Conservation (phyloP, 2,888 invertebrate species). For the Autographa gamma region DNA sequence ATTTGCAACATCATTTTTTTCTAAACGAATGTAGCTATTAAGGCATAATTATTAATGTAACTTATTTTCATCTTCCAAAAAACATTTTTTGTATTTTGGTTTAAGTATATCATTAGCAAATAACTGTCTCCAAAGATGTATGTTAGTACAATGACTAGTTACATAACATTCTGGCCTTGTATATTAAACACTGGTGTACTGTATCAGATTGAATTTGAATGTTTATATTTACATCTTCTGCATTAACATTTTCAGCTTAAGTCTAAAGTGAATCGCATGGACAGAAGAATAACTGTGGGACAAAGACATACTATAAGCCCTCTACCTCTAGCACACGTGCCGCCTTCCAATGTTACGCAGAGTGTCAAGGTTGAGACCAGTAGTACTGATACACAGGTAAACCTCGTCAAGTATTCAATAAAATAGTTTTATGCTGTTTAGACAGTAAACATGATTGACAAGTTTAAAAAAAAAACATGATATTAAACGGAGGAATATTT, state of each 20-base stretch:
- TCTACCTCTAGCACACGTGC: slow-evolving; percentile 67
- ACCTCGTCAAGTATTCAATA: not conserved
- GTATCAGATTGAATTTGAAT: not conserved
- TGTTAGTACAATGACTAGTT: not conserved
- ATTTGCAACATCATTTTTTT: too few species aligned
- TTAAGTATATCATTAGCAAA: not conserved
- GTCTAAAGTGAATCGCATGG: slow-evolving; percentile 91
- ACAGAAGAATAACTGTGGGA: slow-evolving; percentile 86
- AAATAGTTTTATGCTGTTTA: not conserved
- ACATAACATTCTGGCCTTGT: not conserved
- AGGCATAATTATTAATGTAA: too few species aligned
- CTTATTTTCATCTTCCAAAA: too few species aligned
- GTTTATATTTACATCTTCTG: slow-evolving; percentile 23
- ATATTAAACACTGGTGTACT: slow-evolving; percentile 5
- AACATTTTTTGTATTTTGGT: too few species aligned
- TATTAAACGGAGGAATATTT: too few species aligned
- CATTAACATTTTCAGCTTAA: slow-evolving; percentile 87
- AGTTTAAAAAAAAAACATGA: too few species aligned
- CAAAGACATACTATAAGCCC: slow-evolving; percentile 78
- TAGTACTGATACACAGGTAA: slow-evolving; percentile 63
- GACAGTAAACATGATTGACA: too few species aligned
- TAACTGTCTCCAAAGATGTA: not conserved
- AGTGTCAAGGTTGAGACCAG: slow-evolving; percentile 63
- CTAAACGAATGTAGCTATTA: too few species aligned
- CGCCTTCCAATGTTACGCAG: slow-evolving; percentile 59